Evolutionary conservation across 64 coral and sea anemone genomes (phyloP).

Genomic region (Catalaphyllia jardinei): DNA sequence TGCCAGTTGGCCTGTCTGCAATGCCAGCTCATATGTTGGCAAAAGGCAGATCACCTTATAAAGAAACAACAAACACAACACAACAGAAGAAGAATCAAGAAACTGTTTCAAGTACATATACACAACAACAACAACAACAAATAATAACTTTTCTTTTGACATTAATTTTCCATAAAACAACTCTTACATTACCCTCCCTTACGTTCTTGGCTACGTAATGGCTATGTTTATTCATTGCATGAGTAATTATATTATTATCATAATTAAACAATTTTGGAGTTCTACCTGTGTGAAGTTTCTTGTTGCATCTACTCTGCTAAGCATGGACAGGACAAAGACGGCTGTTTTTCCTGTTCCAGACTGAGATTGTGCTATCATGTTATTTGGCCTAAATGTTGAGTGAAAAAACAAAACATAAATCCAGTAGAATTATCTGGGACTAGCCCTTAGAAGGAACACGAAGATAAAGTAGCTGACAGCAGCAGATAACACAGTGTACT

Average conservation of each 20-base stretch:
- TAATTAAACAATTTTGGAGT: no score
- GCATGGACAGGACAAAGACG: slow-evolving; percentile 94
- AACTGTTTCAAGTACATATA: neutral
- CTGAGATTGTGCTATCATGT: slow-evolving; percentile 98
- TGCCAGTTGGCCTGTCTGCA: slow-evolving; percentile 92
- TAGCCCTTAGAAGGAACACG: no score
- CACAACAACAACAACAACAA: no score
- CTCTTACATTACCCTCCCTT: no score
- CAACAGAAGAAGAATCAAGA: neutral
- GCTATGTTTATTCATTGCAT: no score
- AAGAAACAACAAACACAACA: neutral
- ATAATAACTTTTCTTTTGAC: no score
- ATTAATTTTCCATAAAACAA: no score
- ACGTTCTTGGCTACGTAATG: no score
- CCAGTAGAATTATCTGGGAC: no score
- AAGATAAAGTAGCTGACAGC: no score
- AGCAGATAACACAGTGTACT: no score
- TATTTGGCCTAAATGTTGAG: slow-evolving; percentile 63
- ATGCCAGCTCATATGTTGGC: slow-evolving; percentile 90
- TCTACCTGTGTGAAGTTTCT: slow-evolving; percentile 75
- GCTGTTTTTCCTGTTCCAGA: slow-evolving; percentile 98
- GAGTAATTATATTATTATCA: no score
- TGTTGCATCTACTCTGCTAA: slow-evolving; percentile 89
- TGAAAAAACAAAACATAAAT: neutral
- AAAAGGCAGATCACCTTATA: slow-evolving; percentile 82